These are phyloP conservation scores for Drosophila auraria DNA, from an alignment of 1,140 invertebrate species.

Conservation along the genomic window DNA sequence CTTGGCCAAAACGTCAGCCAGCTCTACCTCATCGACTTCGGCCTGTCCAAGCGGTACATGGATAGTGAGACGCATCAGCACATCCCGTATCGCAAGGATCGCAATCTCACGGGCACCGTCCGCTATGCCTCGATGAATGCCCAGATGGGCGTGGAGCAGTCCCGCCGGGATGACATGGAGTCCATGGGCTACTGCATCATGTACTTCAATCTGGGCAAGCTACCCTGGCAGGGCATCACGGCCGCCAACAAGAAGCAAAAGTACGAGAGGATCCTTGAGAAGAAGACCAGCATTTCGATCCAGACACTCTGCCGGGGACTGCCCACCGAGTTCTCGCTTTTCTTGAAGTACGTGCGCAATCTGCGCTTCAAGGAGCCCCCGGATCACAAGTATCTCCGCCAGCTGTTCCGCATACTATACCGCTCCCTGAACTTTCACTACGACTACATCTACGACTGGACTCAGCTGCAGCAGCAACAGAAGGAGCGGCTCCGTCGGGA, in stretches of 20 bases:
- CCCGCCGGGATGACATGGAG: conserved; percentile 96
- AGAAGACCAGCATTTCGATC: conserved; percentile 98
- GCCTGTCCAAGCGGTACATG: conserved; percentile 98
- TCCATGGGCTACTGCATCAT: conserved; percentile 99
- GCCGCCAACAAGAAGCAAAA: conserved; percentile 98
- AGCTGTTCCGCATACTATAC: conserved; percentile 98
- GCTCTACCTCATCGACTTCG: conserved; percentile 99
- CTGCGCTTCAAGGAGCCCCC: conserved; percentile 98
- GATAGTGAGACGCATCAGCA: conserved; percentile 95
- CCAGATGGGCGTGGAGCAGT: conserved; percentile 93
- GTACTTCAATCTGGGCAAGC: conserved; percentile 98
- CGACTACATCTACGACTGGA: conserved; percentile 99
- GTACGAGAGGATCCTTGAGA: conserved; percentile 98
- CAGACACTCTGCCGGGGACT: conserved; percentile 96
- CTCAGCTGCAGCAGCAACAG: conserved; percentile 89
- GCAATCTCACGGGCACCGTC: conserved; percentile 96
- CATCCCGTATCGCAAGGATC: conserved; percentile 99
- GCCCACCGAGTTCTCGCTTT: conserved; percentile 96
- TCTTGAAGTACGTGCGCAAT: conserved; percentile 97
- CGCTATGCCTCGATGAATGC: conserved; percentile 92
- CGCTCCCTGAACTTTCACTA: conserved; percentile 98
- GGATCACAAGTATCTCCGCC: conserved; percentile 97
- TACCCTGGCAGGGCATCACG: conserved; percentile 98
- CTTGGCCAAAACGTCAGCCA: conserved; percentile 96
- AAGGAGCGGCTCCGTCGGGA: conserved; percentile 44